These are phyloP conservation scores for Eptesicus fuscus DNA, from an alignment of 2,113 vertebrate species.

Conservation along the genomic window DNA sequence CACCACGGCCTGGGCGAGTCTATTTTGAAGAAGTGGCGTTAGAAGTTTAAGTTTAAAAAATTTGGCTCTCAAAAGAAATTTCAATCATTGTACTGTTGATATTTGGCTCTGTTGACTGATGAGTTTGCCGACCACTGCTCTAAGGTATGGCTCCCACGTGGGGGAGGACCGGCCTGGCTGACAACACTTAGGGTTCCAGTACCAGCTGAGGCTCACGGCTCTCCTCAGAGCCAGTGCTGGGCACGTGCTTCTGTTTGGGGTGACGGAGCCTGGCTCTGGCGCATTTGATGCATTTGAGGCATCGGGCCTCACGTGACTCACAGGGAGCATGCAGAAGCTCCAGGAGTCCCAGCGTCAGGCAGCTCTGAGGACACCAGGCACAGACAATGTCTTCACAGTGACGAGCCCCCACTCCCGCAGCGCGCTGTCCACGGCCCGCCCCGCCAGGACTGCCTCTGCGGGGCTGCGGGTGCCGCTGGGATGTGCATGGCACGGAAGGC, in stretches of 20 bases:
- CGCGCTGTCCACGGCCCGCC: not conserved
- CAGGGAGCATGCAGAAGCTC: not conserved
- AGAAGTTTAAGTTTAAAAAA: no score
- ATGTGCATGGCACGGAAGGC: slow-evolving; percentile 15
- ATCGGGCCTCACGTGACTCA: not conserved
- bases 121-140: no score
- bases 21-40: no score
- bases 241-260: slow-evolving; percentile 12
- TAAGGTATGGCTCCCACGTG: no score
- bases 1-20: no score
- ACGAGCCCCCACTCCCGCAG: not conserved
- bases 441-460: not conserved
- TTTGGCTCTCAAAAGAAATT: no score
- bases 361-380: slow-evolving; percentile 20
- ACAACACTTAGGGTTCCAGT: no score
- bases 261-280: not conserved
- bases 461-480: not conserved
- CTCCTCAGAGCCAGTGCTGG: not conserved
- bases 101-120: no score
- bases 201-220: no score
- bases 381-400: slow-evolving; percentile 17
- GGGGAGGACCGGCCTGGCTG: no score
- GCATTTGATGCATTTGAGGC: not conserved
- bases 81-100: no score
- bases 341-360: slow-evolving; percentile 43